Percentiles rank a stretch among this genome's conserved stretches.
Evolutionary conservation across 2,888 invertebrate genomes (phyloP).

Genomic region (Polia nebulosa): DNA sequence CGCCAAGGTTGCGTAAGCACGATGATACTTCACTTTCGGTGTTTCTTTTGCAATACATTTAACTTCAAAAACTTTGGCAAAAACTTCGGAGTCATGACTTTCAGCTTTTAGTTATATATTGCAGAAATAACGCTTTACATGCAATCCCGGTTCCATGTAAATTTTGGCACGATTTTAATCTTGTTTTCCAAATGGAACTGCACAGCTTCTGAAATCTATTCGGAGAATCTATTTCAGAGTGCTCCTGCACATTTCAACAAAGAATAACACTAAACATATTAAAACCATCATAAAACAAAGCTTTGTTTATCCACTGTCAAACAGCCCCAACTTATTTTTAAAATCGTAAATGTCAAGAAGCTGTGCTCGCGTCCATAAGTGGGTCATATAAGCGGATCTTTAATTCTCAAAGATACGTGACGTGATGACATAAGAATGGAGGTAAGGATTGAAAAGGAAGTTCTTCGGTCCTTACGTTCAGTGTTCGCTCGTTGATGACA

Average conservation of each 20-base stretch:
- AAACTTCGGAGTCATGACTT: conserved; percentile 34
- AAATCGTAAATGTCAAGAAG: conserved; percentile 67
- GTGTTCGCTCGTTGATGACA: neutral
- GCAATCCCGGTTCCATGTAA: conserved; percentile 1
- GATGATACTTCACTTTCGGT: conserved; percentile 45
- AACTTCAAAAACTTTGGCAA: conserved; percentile 23
- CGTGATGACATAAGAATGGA: conserved; percentile 49
- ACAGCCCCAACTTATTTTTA: conserved; percentile 65
- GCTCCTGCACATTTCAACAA: conserved; percentile 30
- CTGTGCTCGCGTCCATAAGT: conserved; percentile 52
- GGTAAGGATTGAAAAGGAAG: conserved; percentile 25
- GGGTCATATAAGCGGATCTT: conserved; percentile 62
- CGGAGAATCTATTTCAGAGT: conserved; percentile 28
- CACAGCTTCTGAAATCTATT: conserved; percentile 22
- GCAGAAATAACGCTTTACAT: conserved; percentile 9
- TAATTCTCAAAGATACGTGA: conserved; percentile 52
- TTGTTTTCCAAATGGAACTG: conserved; percentile 19
- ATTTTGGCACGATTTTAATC: conserved; percentile 19
- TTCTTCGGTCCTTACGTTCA: conserved; percentile 15
- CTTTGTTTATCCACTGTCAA: conserved; percentile 65
- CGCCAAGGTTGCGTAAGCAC: conserved; percentile 37
- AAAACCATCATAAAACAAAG: conserved; percentile 46
- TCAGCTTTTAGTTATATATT: conserved; percentile 32
- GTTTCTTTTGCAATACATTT: conserved; percentile 27
- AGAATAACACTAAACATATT: conserved; percentile 54